Evolutionary conservation across 2,888 invertebrate species (phyloP).

Genomic region (Hypsopygia costalis): DNA sequence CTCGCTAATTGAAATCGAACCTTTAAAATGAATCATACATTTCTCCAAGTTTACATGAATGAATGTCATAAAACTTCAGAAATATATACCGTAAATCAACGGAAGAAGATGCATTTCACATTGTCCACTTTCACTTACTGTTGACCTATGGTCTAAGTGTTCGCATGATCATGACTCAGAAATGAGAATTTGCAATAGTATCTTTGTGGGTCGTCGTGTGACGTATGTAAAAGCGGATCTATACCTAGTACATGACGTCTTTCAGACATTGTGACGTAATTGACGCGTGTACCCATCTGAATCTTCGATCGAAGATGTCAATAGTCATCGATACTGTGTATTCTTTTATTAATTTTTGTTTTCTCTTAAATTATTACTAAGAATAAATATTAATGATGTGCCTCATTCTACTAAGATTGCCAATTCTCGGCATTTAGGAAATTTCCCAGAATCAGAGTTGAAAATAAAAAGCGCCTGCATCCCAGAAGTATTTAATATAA

Average conservation of each 20-base stretch:
- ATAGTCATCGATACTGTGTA: too few relatives aligned
- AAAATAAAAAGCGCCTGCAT: too few relatives aligned
- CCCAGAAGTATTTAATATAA: too few relatives aligned
- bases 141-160: slow-evolving; percentile 16
- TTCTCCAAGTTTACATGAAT: slow-evolving; percentile 37
- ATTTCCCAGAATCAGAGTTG: too few relatives aligned
- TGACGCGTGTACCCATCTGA: too few relatives aligned
- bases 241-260: slow-evolving; percentile 1
- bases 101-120: slow-evolving; percentile 20
- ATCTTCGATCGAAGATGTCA: too few relatives aligned
- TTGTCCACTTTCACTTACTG: slow-evolving; percentile 19
- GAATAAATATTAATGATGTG: too few relatives aligned
- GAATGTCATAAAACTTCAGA: slow-evolving; percentile 12
- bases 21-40: slow-evolving; percentile 52
- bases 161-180: slow-evolving; percentile 37
- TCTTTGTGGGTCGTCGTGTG: slow-evolving; percentile 5
- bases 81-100: slow-evolving; percentile 20
- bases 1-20: slow-evolving; percentile 9
- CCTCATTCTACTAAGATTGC: too few relatives aligned
- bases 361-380: too few relatives aligned
- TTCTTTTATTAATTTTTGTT: too few relatives aligned
- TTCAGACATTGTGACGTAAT: neutral
- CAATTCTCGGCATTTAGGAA: too few relatives aligned
- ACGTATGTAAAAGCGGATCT: slow-evolving; percentile 1
- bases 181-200: slow-evolving; percentile 11